Conservation (phyloP, 2,888 invertebrate species). For the Ptilodon capucinus region DNA sequence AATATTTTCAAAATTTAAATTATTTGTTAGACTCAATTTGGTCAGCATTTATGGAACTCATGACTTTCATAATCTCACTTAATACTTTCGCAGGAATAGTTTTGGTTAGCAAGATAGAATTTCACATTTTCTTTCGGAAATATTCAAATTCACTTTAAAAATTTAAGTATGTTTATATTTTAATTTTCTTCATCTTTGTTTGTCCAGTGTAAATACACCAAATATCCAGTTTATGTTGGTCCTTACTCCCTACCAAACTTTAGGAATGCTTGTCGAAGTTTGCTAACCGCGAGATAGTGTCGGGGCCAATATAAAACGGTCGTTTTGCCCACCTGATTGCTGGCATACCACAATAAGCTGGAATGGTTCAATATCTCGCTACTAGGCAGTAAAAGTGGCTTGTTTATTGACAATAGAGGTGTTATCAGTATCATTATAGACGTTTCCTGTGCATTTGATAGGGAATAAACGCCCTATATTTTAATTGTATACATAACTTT, state of each 20-base stretch:
- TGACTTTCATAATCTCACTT: too few species aligned
- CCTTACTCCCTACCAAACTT: neutral
- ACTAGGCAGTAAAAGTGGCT: conserved; percentile 5
- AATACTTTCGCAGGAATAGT: too few species aligned
- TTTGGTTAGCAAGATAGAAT: too few species aligned
- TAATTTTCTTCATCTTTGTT: conserved; percentile 2
- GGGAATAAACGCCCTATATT: conserved; percentile 10
- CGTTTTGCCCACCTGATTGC: conserved; percentile 7
- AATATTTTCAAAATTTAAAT: too few species aligned
- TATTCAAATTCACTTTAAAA: too few species aligned
- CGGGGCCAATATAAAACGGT: conserved; percentile 8
- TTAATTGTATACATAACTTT: neutral
- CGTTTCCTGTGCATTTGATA: conserved; percentile 11
- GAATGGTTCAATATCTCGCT: conserved; percentile 9
- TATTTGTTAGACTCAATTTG: too few species aligned
- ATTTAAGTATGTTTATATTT: too few species aligned
- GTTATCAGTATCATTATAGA: conserved; percentile 9
- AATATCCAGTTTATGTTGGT: conserved; percentile 4
- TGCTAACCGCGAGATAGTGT: neutral
- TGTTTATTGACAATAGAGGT: conserved; percentile 7
- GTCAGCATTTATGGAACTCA: too few species aligned
- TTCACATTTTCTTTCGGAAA: too few species aligned
- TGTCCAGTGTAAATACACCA: neutral
- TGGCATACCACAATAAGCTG: conserved; percentile 7
- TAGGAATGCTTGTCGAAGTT: neutral